Conservation (phyloP, 2,888 invertebrate genomes). For the Conomelus anceps region DNA sequence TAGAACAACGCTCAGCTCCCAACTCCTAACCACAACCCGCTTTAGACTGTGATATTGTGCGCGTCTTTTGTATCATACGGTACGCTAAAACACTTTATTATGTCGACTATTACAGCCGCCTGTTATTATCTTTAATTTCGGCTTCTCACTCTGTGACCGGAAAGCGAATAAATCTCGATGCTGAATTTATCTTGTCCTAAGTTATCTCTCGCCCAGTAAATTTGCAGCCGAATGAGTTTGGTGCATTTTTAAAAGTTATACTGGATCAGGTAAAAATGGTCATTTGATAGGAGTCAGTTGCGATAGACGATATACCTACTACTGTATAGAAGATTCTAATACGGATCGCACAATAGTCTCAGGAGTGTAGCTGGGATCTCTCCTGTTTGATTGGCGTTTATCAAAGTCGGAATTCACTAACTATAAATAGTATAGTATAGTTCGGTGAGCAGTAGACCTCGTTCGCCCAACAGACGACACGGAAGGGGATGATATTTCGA, state of each 20-base stretch:
- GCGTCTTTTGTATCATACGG: neutral
- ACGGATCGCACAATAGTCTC: no score
- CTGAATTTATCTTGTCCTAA: neutral
- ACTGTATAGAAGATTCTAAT: no score
- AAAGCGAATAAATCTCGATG: neutral
- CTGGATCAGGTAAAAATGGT: neutral
- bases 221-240: neutral
- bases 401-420: no score
- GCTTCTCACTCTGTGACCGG: neutral
- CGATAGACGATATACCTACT: no score
- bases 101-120: neutral
- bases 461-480: no score
- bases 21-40: neutral
- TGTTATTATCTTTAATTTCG: neutral
- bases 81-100: neutral
- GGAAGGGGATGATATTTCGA: no score
- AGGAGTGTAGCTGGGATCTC: no score
- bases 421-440: no score
- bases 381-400: no score
- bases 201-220: neutral
- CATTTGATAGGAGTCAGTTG: neutral
- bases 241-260: neutral
- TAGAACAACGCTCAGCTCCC: neutral
- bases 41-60: neutral
- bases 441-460: no score